These are phyloP conservation scores for Calliopsis andreniformis DNA, from an alignment of 1,140 invertebrate species.

Conservation along the genomic window DNA sequence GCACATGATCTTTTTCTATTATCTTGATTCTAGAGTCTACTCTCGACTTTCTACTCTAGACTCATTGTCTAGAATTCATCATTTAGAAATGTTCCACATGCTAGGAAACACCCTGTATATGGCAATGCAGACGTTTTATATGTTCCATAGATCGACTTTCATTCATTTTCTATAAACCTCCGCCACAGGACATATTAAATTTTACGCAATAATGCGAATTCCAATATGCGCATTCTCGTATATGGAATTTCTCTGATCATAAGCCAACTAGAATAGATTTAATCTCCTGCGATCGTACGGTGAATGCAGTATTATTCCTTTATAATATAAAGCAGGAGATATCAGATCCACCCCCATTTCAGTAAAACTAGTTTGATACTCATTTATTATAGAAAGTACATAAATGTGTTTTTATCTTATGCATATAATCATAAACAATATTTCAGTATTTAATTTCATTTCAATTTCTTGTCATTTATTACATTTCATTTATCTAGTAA, in stretches of 20 bases:
- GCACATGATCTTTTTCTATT: too few species aligned
- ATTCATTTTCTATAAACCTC: constrained; percentile 58
- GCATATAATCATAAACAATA: too few species aligned
- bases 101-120: too few species aligned
- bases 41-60: too few species aligned
- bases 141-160: not conserved
- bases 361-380: not conserved
- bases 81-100: too few species aligned
- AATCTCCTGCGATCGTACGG: constrained; percentile 2
- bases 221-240: constrained; percentile 6
- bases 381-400: not conserved
- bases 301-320: not conserved
- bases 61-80: too few species aligned
- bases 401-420: not conserved
- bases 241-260: constrained; percentile 20
- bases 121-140: not conserved
- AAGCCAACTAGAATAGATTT: constrained; percentile 16
- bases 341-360: not conserved
- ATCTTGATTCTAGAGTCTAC: too few species aligned
- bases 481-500: too few species aligned
- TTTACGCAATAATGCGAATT: constrained; percentile 8
- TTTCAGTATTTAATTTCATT: too few species aligned
- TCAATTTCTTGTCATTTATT: too few species aligned
- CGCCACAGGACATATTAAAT: constrained; percentile 28
- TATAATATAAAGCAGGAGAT: not conserved